Conservation (phyloP, 2,888 invertebrate genomes). For the Strigamia transsilvanica region DNA sequence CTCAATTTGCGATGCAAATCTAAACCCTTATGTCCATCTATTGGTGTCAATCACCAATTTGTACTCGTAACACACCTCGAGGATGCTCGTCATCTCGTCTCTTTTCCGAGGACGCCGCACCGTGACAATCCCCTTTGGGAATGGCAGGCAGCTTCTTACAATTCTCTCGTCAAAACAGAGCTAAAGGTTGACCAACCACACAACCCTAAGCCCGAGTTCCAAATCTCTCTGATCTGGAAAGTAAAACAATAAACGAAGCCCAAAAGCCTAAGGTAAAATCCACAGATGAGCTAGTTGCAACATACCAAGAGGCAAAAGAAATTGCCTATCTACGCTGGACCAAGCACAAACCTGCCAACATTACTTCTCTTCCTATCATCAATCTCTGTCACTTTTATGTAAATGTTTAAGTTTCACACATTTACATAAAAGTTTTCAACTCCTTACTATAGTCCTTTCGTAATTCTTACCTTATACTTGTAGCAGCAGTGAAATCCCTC, state of each 20-base stretch:
- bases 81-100: background rate
- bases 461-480: background rate
- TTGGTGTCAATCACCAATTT: slow-evolving; percentile 1
- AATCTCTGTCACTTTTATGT: background rate
- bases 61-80: slow-evolving; percentile 1
- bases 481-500: background rate
- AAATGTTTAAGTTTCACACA: background rate
- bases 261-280: background rate
- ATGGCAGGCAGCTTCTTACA: background rate
- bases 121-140: slow-evolving; percentile 7
- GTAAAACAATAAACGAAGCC: slow-evolving; percentile 20
- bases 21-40: slow-evolving; percentile 3
- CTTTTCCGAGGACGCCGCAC: background rate
- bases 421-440: background rate
- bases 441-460: too few species aligned
- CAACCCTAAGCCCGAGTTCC: background rate
- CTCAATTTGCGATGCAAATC: slow-evolving; percentile 3
- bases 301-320: background rate
- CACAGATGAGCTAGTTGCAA: slow-evolving; percentile 4
- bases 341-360: slow-evolving; percentile 8
- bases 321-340: slow-evolving; percentile 4
- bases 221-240: slow-evolving; percentile 20
- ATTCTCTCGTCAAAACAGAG: slow-evolving; percentile 20
- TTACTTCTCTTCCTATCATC: background rate
- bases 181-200: background rate